Evolutionary conservation across 2,888 invertebrate genomes (phyloP), one percentile per base, ranked within the genome.

Genomic region (Biston stratarius): DNA sequence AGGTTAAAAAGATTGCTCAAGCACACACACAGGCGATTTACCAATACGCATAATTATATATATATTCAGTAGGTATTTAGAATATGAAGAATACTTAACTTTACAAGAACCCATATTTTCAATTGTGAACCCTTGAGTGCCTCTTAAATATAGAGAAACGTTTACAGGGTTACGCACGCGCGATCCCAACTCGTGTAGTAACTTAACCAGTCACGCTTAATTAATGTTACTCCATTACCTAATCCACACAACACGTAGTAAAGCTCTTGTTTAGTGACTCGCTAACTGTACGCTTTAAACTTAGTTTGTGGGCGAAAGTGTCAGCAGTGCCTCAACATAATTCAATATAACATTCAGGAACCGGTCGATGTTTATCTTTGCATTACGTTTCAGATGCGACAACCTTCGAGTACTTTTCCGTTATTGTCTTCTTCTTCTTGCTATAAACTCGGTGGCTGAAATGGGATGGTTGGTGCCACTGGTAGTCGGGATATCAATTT

Each of bases 151-250:
- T 71, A 68, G 71, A 68, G 62, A 68, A 70, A 71, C 74, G 69
- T 72, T 51, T 72, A 63, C 40, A 69, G 59, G 70, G 70, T 67
- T 69, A 64, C 70, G 72, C 72, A 67, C 70, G 69, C 68, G 61
- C 68, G 69, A 57, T 66, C 51, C 57, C 56, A 66, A 55, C 68
- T 63, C 67, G 56, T 56, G 58, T 63, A 57, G 72, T 71, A 70
- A 52, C 45, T 40, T 71, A 70, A 52, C 45, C 40, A 60, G 78
- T 72, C 75, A 78, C 76, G 74, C 72, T 73, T 76, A 78, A 80
- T 79, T 77, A 76, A 77, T 67, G 67, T 56, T 71, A 61, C 66
- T 69, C 73, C 74, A 77, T 76, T 74, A 67, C 67, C 70, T 67
- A 72, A 73, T 70, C 71, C 65, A 64, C 59, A 67, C 67, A 71